Conservation (phyloP, 2,888 invertebrate genomes). For the Chymomyza procnemis region DNA sequence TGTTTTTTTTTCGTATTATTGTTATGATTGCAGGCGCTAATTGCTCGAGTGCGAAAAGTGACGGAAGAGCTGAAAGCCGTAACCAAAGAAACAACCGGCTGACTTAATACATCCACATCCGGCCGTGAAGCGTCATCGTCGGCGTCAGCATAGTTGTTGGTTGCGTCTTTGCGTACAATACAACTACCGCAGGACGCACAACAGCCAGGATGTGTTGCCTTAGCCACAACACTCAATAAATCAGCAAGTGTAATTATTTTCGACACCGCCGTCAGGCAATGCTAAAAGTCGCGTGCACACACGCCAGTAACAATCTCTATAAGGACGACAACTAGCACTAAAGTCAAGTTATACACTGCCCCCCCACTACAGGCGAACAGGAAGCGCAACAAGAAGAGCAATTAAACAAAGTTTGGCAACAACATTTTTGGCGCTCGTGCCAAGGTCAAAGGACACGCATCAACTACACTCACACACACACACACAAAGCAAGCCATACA, state of each 20-base stretch:
- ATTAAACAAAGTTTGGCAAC: neutral
- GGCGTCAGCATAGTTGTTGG: too few relatives aligned
- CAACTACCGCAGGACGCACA: too few relatives aligned
- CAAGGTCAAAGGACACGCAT: neutral
- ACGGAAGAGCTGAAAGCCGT: neutral
- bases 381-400: neutral
- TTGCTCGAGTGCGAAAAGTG: neutral
- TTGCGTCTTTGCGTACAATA: too few relatives aligned
- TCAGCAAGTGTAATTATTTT: conserved; percentile 69
- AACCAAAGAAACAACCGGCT: neutral
- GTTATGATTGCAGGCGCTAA: neutral
- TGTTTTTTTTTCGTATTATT: neutral
- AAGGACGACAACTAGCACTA: conserved; percentile 27
- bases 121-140: neutral
- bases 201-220: conserved; percentile 23
- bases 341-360: neutral
- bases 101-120: neutral
- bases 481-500: neutral
- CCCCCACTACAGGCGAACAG: neutral
- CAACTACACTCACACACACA: neutral
- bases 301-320: neutral
- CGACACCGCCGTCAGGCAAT: conserved; percentile 47
- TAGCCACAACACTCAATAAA: conserved; percentile 63
- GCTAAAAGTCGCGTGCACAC: neutral
- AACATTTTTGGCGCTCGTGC: conserved; percentile 19